These are phyloP conservation scores for Sebastes cheni DNA, from an alignment of 2,797 vertebrate species.

Conservation along the genomic window DNA sequence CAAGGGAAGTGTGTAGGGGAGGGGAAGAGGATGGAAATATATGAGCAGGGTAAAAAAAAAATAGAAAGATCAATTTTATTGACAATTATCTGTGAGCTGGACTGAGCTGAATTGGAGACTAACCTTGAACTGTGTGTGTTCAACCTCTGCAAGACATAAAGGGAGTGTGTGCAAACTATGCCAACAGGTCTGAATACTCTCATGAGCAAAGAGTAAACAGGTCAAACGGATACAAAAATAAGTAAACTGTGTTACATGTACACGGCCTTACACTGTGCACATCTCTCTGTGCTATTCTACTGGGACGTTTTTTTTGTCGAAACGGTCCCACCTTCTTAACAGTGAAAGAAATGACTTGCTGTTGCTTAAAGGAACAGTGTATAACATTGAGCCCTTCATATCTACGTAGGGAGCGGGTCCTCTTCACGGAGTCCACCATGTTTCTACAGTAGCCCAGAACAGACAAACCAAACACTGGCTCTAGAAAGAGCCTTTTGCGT, in stretches of 20 bases:
- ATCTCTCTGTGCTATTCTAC: neutral
- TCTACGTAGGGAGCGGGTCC: too few relatives aligned
- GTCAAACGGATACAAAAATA: slow-evolving; percentile 17
- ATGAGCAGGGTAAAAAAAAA: slow-evolving; percentile 38
- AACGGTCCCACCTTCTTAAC: neutral
- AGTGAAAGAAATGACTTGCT: neutral
- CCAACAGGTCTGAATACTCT: slow-evolving; percentile 41
- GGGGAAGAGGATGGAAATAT: slow-evolving; percentile 43
- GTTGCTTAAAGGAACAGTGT: neutral
- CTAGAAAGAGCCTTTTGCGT: too few relatives aligned
- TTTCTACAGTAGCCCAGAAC: too few relatives aligned
- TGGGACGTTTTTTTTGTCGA: neutral
- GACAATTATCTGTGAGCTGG: slow-evolving; percentile 75
- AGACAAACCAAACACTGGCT: too few relatives aligned
- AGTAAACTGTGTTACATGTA: slow-evolving; percentile 7
- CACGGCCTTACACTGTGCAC: neutral
- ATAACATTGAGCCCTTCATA: neutral
- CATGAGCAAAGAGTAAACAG: slow-evolving; percentile 31
- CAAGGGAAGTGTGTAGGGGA: slow-evolving; percentile 49
- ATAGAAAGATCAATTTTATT: slow-evolving; percentile 74
- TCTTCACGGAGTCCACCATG: too few relatives aligned
- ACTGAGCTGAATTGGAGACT: slow-evolving; percentile 57
- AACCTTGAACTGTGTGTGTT: slow-evolving; percentile 74
- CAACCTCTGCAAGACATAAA: slow-evolving; percentile 51
- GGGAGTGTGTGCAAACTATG: slow-evolving; percentile 10